Base-by-base conservation (phyloP, 2,888 invertebrate genomes). In the Drosophila acutilabella region DNA sequence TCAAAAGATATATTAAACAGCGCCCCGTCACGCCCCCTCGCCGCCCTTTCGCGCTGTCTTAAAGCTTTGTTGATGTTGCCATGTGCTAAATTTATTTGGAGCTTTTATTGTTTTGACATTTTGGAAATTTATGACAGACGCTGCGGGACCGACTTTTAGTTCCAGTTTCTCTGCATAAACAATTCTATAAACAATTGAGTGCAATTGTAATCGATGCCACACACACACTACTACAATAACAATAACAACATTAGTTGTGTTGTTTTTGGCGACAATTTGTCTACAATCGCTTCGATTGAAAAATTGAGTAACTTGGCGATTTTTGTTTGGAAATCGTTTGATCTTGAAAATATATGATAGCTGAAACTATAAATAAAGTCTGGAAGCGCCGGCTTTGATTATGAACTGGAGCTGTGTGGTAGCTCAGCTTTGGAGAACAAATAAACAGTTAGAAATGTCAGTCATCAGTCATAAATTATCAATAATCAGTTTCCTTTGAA, bases 81-180 rank as follows among this genome's bases (percentile, higher is more conserved):
- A 66, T 56, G 69, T 74, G 68, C 72, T 54, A 61, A 67, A 71
- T 61, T 73, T 54, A 50, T 72, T 73, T 71, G 54, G 64, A 75
- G 67, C 64, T 70, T 75, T 75, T 72, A 64, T 84, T 74, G 84
- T 88, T 87, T 71, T 73, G 68, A 79, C 69, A 65, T 75, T 64
- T 75, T 59, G 42, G n/a, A 70, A 78, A 86, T 76, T 81, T 73
- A 71, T 78, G 76, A 62, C 61, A 72, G 85, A 87, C 87, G 50
- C 64, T 60, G 58, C 64, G 82, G 66, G 60, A 66, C 83, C 83
- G 36, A 48, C 26, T 41, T 38, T 36, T 26, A 44, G 23, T 57
- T 69, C n/a, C 62, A 48, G 7, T 42, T 45, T 52, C 10, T 20
- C 14, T 36, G 14, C 20, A 41, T 51, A 58, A 61, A 53, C 38